These are phyloP conservation scores for Muscicapa striata DNA, from an alignment of 2,797 vertebrate genomes.

Conservation along the genomic window DNA sequence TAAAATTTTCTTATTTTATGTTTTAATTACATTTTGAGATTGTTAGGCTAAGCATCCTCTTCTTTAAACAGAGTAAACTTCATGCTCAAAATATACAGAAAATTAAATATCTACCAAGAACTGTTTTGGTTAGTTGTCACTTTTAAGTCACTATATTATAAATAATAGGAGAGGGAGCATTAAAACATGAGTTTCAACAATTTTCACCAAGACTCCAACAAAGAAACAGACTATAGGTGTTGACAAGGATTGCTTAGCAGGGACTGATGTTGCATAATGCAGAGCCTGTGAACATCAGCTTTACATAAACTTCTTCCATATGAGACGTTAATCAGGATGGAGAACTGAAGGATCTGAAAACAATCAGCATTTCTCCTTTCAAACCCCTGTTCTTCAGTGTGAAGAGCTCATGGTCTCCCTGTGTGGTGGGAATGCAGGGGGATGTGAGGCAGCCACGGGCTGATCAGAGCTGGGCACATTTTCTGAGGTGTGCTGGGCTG, in stretches of 20 bases:
- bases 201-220: slow-evolving; percentile 50
- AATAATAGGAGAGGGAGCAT: slow-evolving; percentile 39
- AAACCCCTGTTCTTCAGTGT: not conserved
- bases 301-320: slow-evolving; percentile 54
- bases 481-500: not conserved
- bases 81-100: slow-evolving; percentile 27
- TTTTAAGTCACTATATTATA: slow-evolving; percentile 39
- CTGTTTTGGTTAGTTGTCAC: slow-evolving; percentile 51
- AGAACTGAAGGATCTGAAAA: slow-evolving; percentile 53
- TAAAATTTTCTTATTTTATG: slow-evolving; percentile 47
- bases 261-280: slow-evolving; percentile 41
- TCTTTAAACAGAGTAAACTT: slow-evolving; percentile 46
- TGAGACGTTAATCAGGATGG: slow-evolving; percentile 35
- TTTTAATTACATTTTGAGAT: slow-evolving; percentile 54
- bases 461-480: not conserved
- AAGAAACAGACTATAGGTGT: slow-evolving; percentile 50
- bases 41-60: slow-evolving; percentile 13
- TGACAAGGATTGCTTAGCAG: slow-evolving; percentile 57
- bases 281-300: slow-evolving; percentile 54
- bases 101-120: slow-evolving; percentile 7
- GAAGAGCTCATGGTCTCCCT: not conserved
- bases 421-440: not conserved
- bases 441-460: not conserved
- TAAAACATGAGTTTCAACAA: slow-evolving; percentile 47
- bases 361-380: slow-evolving; percentile 16